Conservation (phyloP, 2,888 invertebrate species). For the Melipona beecheii region DNA sequence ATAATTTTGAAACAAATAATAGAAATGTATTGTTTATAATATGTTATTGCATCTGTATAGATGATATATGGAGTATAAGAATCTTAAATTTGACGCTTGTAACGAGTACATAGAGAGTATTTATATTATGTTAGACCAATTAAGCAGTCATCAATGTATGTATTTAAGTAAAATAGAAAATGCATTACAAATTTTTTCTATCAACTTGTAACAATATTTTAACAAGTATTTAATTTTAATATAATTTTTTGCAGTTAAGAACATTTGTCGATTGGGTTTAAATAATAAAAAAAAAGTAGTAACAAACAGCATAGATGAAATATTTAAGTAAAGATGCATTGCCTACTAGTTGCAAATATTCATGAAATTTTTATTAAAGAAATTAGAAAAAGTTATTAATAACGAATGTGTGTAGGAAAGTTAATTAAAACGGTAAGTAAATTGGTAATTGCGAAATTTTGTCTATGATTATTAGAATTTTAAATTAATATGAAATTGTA, state of each 20-base stretch:
- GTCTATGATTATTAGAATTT: constrained; percentile 18
- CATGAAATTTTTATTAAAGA: not conserved
- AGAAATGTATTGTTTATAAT: constrained; percentile 18
- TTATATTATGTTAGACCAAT: constrained; percentile 25
- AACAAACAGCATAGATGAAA: not conserved
- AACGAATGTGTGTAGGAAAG: not conserved
- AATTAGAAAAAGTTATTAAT: not conserved
- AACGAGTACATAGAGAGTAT: constrained; percentile 34
- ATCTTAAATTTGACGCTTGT: constrained; percentile 20
- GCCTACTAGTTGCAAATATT: constrained; percentile 5
- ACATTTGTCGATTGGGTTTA: not conserved
- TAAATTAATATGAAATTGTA: not conserved
- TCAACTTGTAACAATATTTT: not conserved
- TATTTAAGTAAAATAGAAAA: constrained; percentile 30
- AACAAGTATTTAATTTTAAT: not conserved
- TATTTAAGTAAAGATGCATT: constrained; percentile 33
- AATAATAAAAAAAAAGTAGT: not conserved
- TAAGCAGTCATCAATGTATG: not conserved
- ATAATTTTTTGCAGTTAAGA: not conserved
- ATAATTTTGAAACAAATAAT: constrained; percentile 4
- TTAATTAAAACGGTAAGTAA: constrained; percentile 14
- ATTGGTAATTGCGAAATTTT: constrained; percentile 52
- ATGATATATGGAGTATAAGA: constrained; percentile 1
- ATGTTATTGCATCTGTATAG: constrained; percentile 9
- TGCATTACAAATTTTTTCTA: constrained; percentile 20